These are phyloP conservation scores for Caloenas nicobarica DNA, from an alignment of 2,113 vertebrate species.

Conservation along the genomic window DNA sequence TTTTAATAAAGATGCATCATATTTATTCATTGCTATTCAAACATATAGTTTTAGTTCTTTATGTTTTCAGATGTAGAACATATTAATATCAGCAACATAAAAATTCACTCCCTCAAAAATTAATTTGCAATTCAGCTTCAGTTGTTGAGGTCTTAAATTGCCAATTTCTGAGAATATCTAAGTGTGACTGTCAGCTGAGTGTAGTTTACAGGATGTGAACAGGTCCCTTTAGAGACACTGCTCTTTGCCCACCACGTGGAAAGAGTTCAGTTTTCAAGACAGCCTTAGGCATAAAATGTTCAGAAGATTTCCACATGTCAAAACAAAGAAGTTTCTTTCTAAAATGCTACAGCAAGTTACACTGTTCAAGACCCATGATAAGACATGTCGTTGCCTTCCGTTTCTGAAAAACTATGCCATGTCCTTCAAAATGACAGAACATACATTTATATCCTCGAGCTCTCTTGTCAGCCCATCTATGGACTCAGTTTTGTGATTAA, in stretches of 20 bases:
- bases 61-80: not conserved
- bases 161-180: constrained; percentile 18
- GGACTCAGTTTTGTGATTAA: constrained; percentile 81
- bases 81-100: not conserved
- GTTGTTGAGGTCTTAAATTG: not conserved
- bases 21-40: not conserved
- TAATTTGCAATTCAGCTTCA: not conserved
- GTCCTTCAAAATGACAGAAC: constrained; percentile 47
- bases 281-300: constrained; percentile 44
- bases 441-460: constrained; percentile 86
- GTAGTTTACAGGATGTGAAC: constrained; percentile 20
- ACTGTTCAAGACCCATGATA: not conserved
- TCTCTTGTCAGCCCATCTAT: constrained; percentile 82
- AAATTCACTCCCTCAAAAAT: not conserved
- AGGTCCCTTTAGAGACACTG: constrained; percentile 22
- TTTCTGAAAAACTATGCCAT: not conserved
- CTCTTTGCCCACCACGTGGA: not conserved
- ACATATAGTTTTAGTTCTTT: not conserved
- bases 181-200: constrained; percentile 14
- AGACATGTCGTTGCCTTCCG: constrained; percentile 12
- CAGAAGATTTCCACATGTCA: constrained; percentile 42
- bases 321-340: constrained; percentile 31
- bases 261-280: constrained; percentile 22
- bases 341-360: not conserved
- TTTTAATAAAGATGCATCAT: not conserved